Conservation (phyloP, 2,113 vertebrate genomes). For the Hystrix cristata region DNA sequence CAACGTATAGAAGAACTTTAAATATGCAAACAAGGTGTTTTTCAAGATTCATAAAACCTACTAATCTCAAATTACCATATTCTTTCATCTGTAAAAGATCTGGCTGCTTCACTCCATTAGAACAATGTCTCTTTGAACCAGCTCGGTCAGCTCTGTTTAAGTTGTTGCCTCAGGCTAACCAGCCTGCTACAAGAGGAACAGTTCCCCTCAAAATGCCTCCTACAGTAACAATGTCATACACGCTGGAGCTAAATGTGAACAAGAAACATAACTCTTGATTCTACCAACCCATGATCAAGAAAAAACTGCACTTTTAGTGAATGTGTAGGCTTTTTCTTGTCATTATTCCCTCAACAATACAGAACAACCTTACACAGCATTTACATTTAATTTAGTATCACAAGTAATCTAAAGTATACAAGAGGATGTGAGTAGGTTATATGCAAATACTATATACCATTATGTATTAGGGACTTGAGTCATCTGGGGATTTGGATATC, state of each 20-base stretch:
- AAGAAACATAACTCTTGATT: constrained; percentile 47
- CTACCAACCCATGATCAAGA: neutral
- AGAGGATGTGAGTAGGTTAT: neutral
- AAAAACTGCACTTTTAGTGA: neutral
- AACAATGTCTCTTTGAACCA: constrained; percentile 35
- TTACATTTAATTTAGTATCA: neutral
- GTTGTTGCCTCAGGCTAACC: neutral
- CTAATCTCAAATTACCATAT: constrained; percentile 4
- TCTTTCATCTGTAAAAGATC: constrained; percentile 55
- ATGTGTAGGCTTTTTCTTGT: neutral
- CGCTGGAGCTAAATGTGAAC: neutral
- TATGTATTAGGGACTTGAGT: neutral
- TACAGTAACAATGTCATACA: neutral
- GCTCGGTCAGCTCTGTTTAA: constrained; percentile 34
- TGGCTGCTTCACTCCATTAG: neutral
- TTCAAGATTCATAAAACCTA: constrained; percentile 38
- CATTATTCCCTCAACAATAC: neutral
- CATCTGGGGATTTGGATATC: neutral
- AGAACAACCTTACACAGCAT: neutral
- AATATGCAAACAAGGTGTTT: neutral
- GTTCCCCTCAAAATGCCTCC: constrained; percentile 28
- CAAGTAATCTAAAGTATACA: neutral
- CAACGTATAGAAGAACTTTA: constrained; percentile 3
- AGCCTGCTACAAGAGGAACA: neutral
- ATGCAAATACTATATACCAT: neutral